These are phyloP conservation scores for Prorops nasuta DNA, from an alignment of 1,140 invertebrate genomes.

Conservation along the genomic window DNA sequence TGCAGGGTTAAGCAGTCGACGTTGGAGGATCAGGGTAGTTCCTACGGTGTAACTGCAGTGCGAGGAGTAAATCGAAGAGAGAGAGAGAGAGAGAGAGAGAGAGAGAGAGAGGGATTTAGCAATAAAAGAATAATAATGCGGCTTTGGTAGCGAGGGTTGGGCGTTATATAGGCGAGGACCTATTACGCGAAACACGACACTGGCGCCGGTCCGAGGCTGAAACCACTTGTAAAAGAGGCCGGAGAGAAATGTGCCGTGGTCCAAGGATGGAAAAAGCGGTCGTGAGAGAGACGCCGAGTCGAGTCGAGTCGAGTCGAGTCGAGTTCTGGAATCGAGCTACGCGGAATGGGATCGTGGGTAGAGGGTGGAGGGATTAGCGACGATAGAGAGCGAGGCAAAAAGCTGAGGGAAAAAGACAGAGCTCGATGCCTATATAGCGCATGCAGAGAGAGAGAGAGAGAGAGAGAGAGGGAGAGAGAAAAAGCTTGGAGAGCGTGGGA, in stretches of 20 bases:
- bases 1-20: no score
- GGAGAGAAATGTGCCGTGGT: constrained; percentile 20
- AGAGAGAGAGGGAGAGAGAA: constrained; percentile 11
- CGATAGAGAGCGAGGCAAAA: constrained; percentile 32
- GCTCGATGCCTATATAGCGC: constrained; percentile 17
- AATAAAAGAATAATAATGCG: background rate
- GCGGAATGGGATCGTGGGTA: no score
- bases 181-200: constrained; percentile 49
- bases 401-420: constrained; percentile 22
- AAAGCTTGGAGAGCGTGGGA: background rate
- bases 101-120: background rate
- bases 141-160: background rate
- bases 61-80: no score
- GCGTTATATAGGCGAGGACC: constrained; percentile 37
- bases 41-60: no score
- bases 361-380: background rate
- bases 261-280: constrained; percentile 1
- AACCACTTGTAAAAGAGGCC: constrained; percentile 33
- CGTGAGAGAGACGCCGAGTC: background rate
- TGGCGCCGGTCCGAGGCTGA: constrained; percentile 37
- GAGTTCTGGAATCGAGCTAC: constrained; percentile 11
- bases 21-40: no score
- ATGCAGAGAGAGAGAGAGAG: constrained; percentile 22
- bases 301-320: background rate
- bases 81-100: no score